Evolutionary conservation across 2,888 invertebrate species (phyloP).

Genomic region (Rhogogaster chlorosoma): DNA sequence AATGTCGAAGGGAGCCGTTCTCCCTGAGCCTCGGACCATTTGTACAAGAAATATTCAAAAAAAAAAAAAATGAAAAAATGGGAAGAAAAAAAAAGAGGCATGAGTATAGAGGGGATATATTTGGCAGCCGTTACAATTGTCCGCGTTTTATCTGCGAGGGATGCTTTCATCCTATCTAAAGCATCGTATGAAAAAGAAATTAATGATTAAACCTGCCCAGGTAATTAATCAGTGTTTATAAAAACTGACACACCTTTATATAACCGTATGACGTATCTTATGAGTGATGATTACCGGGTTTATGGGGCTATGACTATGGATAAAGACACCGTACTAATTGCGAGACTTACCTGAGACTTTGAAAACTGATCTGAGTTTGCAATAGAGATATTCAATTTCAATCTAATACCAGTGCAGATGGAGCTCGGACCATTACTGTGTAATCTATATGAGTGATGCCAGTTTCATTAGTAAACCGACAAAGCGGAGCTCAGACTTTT

Average conservation of each 20-base stretch:
- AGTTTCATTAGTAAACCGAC: not conserved
- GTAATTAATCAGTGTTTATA: slow-evolving; percentile 18
- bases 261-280: not conserved
- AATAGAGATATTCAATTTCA: slow-evolving; percentile 2
- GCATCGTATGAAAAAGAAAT: not conserved
- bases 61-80: not conserved
- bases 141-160: not conserved
- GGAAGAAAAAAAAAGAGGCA: not conserved
- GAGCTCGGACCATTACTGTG: not conserved
- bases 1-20: slow-evolving; percentile 23
- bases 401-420: not conserved
- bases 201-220: not conserved
- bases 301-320: not conserved
- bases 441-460: not conserved
- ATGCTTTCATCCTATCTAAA: not conserved
- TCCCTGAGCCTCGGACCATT: not conserved
- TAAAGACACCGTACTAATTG: not conserved
- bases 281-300: not conserved
- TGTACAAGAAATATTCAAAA: slow-evolving; percentile 18
- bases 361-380: slow-evolving; percentile 11
- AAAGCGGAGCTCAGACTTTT: not conserved
- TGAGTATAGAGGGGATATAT: not conserved
- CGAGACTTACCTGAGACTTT: not conserved
- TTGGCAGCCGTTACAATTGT: slow-evolving; percentile 28
- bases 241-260: not conserved